phyloP scores from a whole-genome alignment of 2,888 invertebrate species.

The Odontocerum albicorne region DNA sequence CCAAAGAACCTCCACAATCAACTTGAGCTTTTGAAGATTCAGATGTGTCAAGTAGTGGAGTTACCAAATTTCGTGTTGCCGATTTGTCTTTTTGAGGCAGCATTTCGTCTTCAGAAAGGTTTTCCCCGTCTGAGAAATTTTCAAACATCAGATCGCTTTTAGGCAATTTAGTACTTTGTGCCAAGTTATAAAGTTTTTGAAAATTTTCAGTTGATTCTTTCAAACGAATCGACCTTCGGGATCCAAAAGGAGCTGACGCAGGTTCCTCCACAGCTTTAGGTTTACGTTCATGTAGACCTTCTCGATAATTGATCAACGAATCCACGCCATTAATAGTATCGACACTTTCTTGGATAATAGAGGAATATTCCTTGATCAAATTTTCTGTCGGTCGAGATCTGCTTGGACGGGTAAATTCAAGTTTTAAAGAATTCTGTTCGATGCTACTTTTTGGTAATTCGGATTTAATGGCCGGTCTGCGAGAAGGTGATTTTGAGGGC shows the following conservation, averaged over 20 bases:
- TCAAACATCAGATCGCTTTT: constrained; percentile 42
- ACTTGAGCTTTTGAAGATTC: constrained; percentile 38
- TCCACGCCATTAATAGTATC: constrained; percentile 9
- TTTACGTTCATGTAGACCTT: constrained; percentile 41
- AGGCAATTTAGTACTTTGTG: constrained; percentile 28
- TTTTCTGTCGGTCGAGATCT: constrained; percentile 48
- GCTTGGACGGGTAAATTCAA: constrained; percentile 39
- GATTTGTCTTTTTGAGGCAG: constrained; percentile 43
- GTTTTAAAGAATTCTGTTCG: background rate
- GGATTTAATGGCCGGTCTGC: constrained; percentile 45
- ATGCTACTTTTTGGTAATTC: constrained; percentile 31
- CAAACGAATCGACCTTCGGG: constrained; percentile 47
- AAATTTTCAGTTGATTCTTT: constrained; percentile 49
- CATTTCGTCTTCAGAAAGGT: constrained; percentile 45
- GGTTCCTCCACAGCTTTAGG: constrained; percentile 45
- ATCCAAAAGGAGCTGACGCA: constrained; percentile 45
- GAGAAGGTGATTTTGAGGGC: constrained; percentile 46
- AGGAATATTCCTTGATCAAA: constrained; percentile 44
- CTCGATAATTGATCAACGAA: background rate
- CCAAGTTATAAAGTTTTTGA: constrained; percentile 41
- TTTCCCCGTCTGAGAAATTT: constrained; percentile 50
- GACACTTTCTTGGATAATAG: constrained; percentile 24
- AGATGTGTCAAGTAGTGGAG: constrained; percentile 46
- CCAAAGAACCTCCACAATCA: constrained; percentile 52
- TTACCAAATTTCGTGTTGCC: constrained; percentile 49